phyloP scores from a whole-genome alignment of 2,888 invertebrate genomes.

The Panorpa germanica region DNA sequence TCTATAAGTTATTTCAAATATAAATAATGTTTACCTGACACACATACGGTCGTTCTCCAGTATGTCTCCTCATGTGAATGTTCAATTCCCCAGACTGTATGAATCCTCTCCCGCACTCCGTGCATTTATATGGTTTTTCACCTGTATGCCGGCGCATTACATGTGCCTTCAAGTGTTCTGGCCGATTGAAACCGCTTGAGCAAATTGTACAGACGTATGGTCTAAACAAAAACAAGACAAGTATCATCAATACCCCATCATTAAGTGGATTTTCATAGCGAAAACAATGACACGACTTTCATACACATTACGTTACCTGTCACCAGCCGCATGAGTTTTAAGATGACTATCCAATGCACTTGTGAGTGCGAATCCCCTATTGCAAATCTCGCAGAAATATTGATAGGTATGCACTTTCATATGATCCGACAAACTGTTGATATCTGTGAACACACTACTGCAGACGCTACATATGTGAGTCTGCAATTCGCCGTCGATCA shows the following conservation, averaged over 20 bases:
- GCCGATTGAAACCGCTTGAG: constrained; percentile 22
- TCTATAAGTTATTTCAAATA: no score
- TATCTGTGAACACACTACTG: no score
- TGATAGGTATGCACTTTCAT: constrained; percentile 11
- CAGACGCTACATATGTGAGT: no score
- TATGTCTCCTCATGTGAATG: constrained; percentile 19
- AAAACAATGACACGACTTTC: constrained; percentile 3
- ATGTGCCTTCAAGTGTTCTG: constrained; percentile 23
- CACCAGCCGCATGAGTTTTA: constrained; percentile 10
- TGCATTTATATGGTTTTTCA: constrained; percentile 18
- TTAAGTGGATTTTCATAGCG: no score
- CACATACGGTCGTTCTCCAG: constrained; percentile 16
- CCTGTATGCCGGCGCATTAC: constrained; percentile 14
- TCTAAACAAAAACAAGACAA: constrained; percentile 7
- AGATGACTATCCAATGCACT: constrained; percentile 11
- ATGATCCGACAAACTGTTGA: no score
- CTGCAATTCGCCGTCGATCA: no score
- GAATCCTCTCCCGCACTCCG: constrained; percentile 18
- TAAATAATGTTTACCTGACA: no score
- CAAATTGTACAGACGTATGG: constrained; percentile 23
- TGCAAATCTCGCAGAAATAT: constrained; percentile 10
- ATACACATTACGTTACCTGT: constrained; percentile 8
- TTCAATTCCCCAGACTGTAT: constrained; percentile 18
- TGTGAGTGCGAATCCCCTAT: constrained; percentile 9
- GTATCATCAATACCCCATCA: no score